Percentiles rank a stretch among this genome's conserved stretches.
These are phyloP conservation scores for Telmatochromis brichardi DNA, from an alignment of 2,113 vertebrate genomes.

Conservation along the genomic window DNA sequence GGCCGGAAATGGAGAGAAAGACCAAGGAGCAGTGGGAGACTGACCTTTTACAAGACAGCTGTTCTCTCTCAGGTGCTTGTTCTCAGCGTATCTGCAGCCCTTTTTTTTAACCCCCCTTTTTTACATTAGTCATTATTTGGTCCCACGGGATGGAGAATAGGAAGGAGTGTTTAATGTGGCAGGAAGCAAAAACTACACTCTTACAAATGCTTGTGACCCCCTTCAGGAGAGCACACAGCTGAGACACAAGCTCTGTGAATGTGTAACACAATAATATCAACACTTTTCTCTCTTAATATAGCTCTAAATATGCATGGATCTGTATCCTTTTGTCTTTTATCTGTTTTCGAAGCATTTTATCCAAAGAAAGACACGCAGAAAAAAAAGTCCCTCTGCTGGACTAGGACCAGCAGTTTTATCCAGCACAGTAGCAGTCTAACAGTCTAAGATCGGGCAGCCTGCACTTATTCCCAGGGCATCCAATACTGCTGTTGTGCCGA, in stretches of 20 bases:
- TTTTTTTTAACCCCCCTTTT: not conserved
- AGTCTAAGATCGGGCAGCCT: not conserved
- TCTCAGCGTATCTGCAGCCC: conserved; percentile 85
- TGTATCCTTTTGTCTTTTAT: not conserved
- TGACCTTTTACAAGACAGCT: conserved; percentile 92
- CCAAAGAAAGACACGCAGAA: not conserved
- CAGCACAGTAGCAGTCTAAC: not conserved
- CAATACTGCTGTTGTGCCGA: not conserved
- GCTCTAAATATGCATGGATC: not conserved
- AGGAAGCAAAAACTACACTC: conserved; percentile 45
- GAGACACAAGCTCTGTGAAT: conserved; percentile 9
- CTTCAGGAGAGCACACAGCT: not conserved
- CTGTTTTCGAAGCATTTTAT: not conserved
- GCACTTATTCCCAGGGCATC: not conserved
- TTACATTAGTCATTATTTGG: conserved; percentile 86
- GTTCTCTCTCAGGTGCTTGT: conserved; percentile 94
- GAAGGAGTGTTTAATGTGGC: conserved; percentile 79
- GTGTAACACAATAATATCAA: not conserved
- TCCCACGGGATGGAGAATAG: conserved; percentile 76
- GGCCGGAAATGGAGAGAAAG: conserved; percentile 54
- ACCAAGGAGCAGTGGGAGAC: conserved; percentile 56
- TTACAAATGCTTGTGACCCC: conserved; percentile 4
- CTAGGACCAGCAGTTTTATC: not conserved
- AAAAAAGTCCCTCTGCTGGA: not conserved
- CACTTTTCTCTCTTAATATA: not conserved